phyloP scores from a whole-genome alignment of 2,113 vertebrate genomes.

The Cynoglossus semilaevis region DNA sequence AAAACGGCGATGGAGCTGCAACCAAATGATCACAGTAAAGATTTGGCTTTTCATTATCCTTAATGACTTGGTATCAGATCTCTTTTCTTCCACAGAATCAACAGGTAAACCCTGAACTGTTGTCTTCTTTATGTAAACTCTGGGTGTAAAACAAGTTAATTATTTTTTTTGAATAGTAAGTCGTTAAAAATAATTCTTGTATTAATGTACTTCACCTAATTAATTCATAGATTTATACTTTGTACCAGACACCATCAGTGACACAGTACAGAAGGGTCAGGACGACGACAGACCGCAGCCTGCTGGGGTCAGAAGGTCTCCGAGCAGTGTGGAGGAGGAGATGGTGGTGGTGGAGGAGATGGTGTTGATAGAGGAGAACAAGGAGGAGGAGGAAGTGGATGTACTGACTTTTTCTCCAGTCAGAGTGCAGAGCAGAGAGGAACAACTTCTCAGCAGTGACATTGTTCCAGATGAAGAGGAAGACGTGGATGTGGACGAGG shows the following conservation, averaged over 20 bases:
- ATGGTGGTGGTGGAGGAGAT: slow-evolving; percentile 52
- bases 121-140: no score
- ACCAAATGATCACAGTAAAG: slow-evolving; percentile 8
- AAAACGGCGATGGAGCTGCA: neutral
- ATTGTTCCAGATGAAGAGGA: slow-evolving; percentile 50
- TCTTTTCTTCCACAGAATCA: no score
- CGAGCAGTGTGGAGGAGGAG: slow-evolving; percentile 11
- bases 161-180: no score
- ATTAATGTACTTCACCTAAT: no score
- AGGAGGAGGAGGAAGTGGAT: slow-evolving; percentile 67
- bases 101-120: no score
- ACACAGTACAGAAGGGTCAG: no score
- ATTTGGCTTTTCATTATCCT: slow-evolving; percentile 17
- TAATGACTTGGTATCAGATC: neutral
- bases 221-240: no score
- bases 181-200: no score
- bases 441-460: neutral
- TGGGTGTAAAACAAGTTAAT: no score
- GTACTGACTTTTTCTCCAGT: slow-evolving; percentile 54
- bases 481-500: slow-evolving; percentile 34
- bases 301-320: neutral
- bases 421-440: neutral
- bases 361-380: slow-evolving; percentile 44
- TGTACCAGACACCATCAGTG: no score
- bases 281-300: neutral